Evolutionary conservation across 1,140 invertebrate genomes (phyloP), one percentile per base, ranked within the genome.

Genomic region (Galleria mellonella): DNA sequence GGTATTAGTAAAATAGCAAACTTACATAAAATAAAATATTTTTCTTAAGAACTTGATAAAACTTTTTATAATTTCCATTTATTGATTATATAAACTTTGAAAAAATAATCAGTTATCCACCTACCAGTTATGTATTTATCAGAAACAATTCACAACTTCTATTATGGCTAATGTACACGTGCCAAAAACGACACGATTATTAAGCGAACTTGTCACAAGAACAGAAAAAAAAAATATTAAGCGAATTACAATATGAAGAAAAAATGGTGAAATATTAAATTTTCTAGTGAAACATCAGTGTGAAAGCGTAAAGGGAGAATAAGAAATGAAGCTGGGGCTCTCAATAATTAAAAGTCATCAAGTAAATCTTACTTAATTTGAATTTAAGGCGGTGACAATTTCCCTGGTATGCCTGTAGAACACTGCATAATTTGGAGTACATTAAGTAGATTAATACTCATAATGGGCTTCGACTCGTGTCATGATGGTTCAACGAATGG

Each of bases 351-450:
- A 39, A 43, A 50, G 35, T 50, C 47, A 32, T 50, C 31, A 50
- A 43, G 35, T 50, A 43, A 50, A 50, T 50, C 47, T 38, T 40
- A 33, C 35, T 40, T 50, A 50, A 51, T 51, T 45, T 51, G 38
- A 51, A 51, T 41, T 48, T 45, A 45, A 51, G 48, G 17, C 47
- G 9, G 33, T 41, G 47, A 39, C 43, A 51, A 51, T 51, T 44
- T 33, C 31, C 13, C 36, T 40, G 42, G 17, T 6, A 23, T 44
- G 17, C 32, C 30, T 41, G 33, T 41, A 15, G 37, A 41, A 42
- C 14, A 39, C 17, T 17, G 32, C 23, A 40, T 45, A 45, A 51
- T 50, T 49, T 50, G 35, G 13, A 28, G 43, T 17, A 38, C 32
- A 51, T 45, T 51, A 45, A 4, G 9, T 11, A 23, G 38, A 51